A percentile compares a stretch with the other conserved stretches of the same genome.
Conservation (phyloP, 2,797 vertebrate species). For the Siniperca undulata region DNA sequence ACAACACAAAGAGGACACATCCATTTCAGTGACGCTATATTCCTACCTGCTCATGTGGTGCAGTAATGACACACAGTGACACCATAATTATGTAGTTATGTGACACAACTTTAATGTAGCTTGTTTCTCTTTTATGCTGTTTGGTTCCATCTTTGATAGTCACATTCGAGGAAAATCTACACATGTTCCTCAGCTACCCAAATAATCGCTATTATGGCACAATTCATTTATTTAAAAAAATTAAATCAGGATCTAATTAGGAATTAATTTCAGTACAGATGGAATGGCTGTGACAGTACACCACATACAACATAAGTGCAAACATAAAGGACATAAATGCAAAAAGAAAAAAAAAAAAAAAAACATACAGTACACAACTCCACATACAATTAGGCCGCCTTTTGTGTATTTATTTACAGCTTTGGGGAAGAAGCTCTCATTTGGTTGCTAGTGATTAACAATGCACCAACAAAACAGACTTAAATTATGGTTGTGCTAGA, state of each 20-base stretch:
- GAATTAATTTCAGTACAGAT: too few relatives aligned
- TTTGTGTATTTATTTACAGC: too few relatives aligned
- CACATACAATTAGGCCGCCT: too few relatives aligned
- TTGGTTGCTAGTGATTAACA: constrained; percentile 24
- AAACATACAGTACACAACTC: too few relatives aligned
- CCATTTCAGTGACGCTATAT: constrained; percentile 8
- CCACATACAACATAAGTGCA: too few relatives aligned
- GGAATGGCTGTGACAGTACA: too few relatives aligned
- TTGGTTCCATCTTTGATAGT: neutral
- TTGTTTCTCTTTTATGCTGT: neutral
- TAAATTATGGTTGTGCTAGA: neutral
- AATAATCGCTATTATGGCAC: rapidly evolving
- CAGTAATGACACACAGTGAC: constrained; percentile 37
- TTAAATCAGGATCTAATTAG: neutral
- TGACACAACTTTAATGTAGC: constrained; percentile 22
- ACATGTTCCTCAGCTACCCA: neutral
- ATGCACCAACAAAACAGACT: neutral
- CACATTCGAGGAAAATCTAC: neutral
- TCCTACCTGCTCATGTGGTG: constrained; percentile 46
- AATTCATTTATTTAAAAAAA: neutral
- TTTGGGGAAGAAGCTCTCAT: neutral
- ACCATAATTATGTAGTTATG: constrained; percentile 41
- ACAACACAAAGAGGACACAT: constrained; percentile 49
- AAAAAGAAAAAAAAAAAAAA: too few relatives aligned
- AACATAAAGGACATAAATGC: too few relatives aligned